Conservation (phyloP, 2,797 vertebrate genomes). For the Neosilurus hyrtlii region DNA sequence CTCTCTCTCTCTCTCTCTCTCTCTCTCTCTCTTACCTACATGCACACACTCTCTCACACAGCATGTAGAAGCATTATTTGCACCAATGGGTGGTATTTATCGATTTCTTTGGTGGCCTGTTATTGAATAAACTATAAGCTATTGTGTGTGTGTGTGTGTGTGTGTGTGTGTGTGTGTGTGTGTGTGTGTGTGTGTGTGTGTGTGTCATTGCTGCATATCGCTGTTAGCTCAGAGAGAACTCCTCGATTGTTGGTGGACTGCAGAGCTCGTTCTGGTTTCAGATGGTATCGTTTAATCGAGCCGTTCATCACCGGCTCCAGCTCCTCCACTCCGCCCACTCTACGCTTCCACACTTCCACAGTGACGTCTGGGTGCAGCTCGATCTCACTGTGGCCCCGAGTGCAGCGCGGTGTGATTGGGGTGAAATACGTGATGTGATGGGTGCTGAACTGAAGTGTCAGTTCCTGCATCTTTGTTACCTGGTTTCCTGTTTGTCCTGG, state of each 20-base stretch:
- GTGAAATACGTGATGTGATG: not conserved
- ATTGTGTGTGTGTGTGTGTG: not conserved
- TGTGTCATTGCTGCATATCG: not conserved
- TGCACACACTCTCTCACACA: slow-evolving; percentile 14
- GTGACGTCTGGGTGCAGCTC: not conserved
- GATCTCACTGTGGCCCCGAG: not conserved
- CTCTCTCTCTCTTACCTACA: slow-evolving; percentile 2
- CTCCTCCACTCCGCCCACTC: not conserved
- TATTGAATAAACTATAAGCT: slow-evolving; percentile 27
- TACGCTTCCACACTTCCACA: not conserved
- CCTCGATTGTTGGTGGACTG: slow-evolving; percentile 20
- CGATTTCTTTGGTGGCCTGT: slow-evolving; percentile 18
- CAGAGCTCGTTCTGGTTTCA: slow-evolving; percentile 38
- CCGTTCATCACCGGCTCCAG: slow-evolving; percentile 38
- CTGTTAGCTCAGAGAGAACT: slow-evolving; percentile 6
- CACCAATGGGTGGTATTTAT: slow-evolving; percentile 19
- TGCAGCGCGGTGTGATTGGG: not conserved
- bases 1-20: not conserved
- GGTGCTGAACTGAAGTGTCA: no score
- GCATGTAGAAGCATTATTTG: slow-evolving; percentile 26
- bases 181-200: slow-evolving; percentile 2
- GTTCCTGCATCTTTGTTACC: not conserved
- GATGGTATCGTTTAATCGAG: slow-evolving; percentile 55
- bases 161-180: slow-evolving; percentile 21
- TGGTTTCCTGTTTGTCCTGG: not conserved